Percentiles rank a stretch among this genome's conserved stretches.
Evolutionary conservation across 2,888 invertebrate genomes (phyloP).

Genomic region (Agonopterix alstromeriana): DNA sequence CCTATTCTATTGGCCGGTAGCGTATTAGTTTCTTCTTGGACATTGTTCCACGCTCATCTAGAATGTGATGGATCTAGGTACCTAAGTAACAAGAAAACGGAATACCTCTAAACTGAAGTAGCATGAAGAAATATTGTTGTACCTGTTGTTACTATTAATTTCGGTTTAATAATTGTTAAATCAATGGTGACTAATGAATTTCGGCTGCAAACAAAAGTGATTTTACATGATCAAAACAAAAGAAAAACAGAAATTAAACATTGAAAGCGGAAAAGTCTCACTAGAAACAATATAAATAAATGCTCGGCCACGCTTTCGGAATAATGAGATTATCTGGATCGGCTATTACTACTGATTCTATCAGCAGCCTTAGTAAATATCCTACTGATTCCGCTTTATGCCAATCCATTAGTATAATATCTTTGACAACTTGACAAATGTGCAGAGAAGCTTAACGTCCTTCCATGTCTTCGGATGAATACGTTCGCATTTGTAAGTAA

Average conservation of each 20-base stretch:
- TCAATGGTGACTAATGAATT: too few species aligned
- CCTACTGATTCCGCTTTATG: slow-evolving; percentile 19
- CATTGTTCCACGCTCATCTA: too few species aligned
- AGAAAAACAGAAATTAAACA: background rate
- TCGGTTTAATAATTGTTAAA: too few species aligned
- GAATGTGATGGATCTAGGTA: too few species aligned
- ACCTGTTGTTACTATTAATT: too few species aligned
- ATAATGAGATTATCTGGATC: slow-evolving; percentile 29
- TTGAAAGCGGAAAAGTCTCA: slow-evolving; percentile 19
- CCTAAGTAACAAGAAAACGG: too few species aligned
- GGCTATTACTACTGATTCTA: slow-evolving; percentile 15
- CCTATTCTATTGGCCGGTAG: background rate
- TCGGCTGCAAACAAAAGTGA: too few species aligned
- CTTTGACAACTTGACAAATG: slow-evolving; percentile 15
- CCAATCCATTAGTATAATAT: slow-evolving; percentile 19
- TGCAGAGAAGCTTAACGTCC: slow-evolving; percentile 16
- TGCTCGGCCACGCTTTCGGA: slow-evolving; percentile 23
- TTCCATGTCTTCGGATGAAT: slow-evolving; percentile 5
- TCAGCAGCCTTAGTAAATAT: slow-evolving; percentile 16
- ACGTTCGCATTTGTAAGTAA: slow-evolving; percentile 1
- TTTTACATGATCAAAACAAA: too few species aligned
- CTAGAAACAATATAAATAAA: slow-evolving; percentile 17
- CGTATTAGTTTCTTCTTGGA: too few species aligned
- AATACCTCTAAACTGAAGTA: too few species aligned
- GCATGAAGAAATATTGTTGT: too few species aligned